Evolutionary conservation across 2,888 invertebrate species (phyloP), one percentile per base, ranked within the genome.

Genomic region (Agrochola lota): DNA sequence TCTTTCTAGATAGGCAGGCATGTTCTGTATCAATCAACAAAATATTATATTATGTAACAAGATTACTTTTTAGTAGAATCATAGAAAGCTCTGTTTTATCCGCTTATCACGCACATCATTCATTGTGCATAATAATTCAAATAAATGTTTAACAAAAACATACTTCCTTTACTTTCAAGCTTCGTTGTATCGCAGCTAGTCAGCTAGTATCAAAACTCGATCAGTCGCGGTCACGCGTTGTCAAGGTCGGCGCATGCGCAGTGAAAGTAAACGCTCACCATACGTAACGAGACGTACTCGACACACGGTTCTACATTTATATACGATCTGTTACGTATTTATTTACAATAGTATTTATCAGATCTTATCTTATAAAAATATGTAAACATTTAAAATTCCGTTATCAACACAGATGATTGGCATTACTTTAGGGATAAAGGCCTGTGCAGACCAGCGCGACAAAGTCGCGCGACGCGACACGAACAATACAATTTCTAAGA

Each of bases 191-290:
- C 62, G 49, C 55, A 60, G 64, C 71, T 78, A 69, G 52, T 81
- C 8, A 57, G 6, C 55, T 73, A 46, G 57, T 59, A 85, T 81
- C 81, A 81, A 78, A 85, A 86, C 85, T 85, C 86, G 89, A 89
- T 87, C 90, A 89, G 79, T 83, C 78, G 87, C 90, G 91, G 91
- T 91, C 92, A 91, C 86, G 83, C 71, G 87, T 86, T 87, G 91
- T 92, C 93, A 93, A 93, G 93, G 93, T 93, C 92, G 86, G 81
- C 84, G 80, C 84, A 78, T 78, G 84, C 73, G 85, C 88, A 86
- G 92, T 91, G 93, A 92, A 93, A 93, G 92, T 92, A 86, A 88
- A 81, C 77, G 85, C 81, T 81, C 77, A 64, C 72, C 43, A 74
- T 79, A 82, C 81, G 80, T 88, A 88, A 86, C 79, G 66, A 80